These are phyloP conservation scores for Dinocampus coccinellae DNA, from an alignment of 2,888 invertebrate genomes.

Conservation along the genomic window DNA sequence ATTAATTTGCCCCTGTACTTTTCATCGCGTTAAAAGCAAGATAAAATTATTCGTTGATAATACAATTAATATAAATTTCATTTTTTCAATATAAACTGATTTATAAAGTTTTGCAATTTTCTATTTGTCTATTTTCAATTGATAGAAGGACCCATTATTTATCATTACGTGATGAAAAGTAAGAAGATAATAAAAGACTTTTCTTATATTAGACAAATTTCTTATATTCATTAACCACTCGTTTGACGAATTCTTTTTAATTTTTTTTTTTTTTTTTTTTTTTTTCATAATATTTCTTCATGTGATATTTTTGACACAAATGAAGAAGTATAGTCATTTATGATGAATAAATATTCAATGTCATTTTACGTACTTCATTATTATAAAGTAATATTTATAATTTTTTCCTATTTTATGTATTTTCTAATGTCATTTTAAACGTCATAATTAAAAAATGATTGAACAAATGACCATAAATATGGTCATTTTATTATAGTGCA, in stretches of 20 bases:
- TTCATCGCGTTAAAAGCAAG: no score
- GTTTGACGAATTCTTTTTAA: neutral
- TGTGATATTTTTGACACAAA: neutral
- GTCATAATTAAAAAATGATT: neutral
- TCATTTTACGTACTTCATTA: neutral
- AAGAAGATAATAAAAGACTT: neutral
- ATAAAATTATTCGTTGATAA: no score
- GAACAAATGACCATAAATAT: neutral
- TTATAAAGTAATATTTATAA: neutral
- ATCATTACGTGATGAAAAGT: no score
- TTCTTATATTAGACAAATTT: neutral
- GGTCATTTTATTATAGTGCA: neutral
- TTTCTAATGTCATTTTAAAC: neutral
- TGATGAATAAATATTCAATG: neutral
- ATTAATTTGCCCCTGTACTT: no score
- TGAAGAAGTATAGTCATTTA: neutral
- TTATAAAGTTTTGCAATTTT: no score
- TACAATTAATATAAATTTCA: no score
- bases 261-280: no score
- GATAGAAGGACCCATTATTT: no score
- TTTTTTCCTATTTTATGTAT: neutral
- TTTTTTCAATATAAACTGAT: no score
- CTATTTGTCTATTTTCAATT: no score
- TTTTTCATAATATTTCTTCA: neutral
- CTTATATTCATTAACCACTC: no score